Evolutionary conservation across 2,797 vertebrate genomes (phyloP).

Genomic region (Urosaurus nigricauda): DNA sequence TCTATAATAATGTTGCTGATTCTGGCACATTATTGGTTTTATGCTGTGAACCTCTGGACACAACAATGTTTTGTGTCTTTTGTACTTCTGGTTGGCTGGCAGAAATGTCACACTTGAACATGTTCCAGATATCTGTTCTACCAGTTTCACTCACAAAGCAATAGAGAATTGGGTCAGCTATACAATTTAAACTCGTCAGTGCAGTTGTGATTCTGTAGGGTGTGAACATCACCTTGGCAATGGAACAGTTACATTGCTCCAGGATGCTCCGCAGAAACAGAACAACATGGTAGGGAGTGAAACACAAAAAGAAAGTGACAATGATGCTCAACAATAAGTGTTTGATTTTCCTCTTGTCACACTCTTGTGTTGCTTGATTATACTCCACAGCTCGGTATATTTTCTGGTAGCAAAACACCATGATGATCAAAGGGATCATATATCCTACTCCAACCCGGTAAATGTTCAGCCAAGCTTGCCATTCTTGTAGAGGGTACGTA

Average conservation of each 20-base stretch:
- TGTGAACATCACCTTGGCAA: conserved; percentile 59
- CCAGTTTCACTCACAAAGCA: conserved; percentile 88
- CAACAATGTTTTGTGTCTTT: conserved; percentile 37
- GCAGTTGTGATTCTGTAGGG: conserved; percentile 83
- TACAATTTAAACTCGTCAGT: conserved; percentile 86
- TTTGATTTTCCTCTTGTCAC: conserved; percentile 83
- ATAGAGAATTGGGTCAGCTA: conserved; percentile 90
- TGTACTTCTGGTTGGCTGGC: conserved; percentile 18
- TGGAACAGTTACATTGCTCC: conserved; percentile 54
- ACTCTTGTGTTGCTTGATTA: conserved; percentile 84
- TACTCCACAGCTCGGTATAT: conserved; percentile 81
- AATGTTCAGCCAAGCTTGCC: conserved; percentile 71
- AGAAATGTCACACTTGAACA: conserved; percentile 67
- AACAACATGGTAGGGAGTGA: conserved; percentile 86
- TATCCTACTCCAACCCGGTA: conserved; percentile 84
- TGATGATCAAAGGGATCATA: conserved; percentile 79
- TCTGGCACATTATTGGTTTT: not conserved
- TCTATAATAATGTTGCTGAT: conserved; percentile 36
- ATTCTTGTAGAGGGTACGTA: conserved; percentile 76
- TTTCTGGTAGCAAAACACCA: conserved; percentile 82
- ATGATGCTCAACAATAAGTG: conserved; percentile 82
- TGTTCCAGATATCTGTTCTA: conserved; percentile 74
- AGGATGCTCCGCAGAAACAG: conserved; percentile 81
- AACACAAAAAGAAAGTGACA: conserved; percentile 85
- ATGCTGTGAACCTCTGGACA: conserved; percentile 60